A percentile compares a stretch with the other conserved stretches of the same genome.
phyloP scores from a whole-genome alignment of 2,888 invertebrate species.

The Aleiodes testaceus region DNA sequence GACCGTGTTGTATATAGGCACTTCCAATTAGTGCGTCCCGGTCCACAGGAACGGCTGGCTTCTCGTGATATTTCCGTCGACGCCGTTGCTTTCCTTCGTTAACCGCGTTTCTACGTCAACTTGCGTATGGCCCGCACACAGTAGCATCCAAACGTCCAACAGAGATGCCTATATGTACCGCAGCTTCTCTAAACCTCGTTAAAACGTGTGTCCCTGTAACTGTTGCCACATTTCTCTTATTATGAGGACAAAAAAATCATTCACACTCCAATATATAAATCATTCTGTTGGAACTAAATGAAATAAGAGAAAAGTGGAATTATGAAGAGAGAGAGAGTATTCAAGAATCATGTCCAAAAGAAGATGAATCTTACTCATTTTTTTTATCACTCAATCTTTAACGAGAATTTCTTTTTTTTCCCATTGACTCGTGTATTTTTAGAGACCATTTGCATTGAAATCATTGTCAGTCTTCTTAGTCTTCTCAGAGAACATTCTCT shows the following conservation, averaged over 20 bases:
- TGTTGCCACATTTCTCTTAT: constrained; percentile 37
- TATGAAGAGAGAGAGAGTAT: background rate
- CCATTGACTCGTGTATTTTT: constrained; percentile 8
- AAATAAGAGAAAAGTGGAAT: background rate
- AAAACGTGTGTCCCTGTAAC: constrained; percentile 38
- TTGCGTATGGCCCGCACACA: constrained; percentile 42
- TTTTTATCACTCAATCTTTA: constrained; percentile 13
- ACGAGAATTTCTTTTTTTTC: background rate
- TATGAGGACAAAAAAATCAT: constrained; percentile 27
- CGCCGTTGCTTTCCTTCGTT: constrained; percentile 56
- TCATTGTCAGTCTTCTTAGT: constrained; percentile 6
- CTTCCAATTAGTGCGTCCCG: constrained; percentile 71
- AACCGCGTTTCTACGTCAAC: constrained; percentile 51
- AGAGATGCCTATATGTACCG: constrained; percentile 27
- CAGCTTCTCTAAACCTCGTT: constrained; percentile 41
- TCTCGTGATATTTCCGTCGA: constrained; percentile 72
- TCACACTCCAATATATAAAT: constrained; percentile 30
- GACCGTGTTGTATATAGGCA: constrained; percentile 54
- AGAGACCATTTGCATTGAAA: background rate
- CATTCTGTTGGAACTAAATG: constrained; percentile 10
- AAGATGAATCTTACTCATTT: constrained; percentile 6
- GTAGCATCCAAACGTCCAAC: constrained; percentile 33
- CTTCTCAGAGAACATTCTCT: background rate
- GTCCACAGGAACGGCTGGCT: constrained; percentile 56
- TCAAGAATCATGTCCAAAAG: background rate